phyloP scores from a whole-genome alignment of 1,140 invertebrate species.

The Trichomalopsis sarcophagae region DNA sequence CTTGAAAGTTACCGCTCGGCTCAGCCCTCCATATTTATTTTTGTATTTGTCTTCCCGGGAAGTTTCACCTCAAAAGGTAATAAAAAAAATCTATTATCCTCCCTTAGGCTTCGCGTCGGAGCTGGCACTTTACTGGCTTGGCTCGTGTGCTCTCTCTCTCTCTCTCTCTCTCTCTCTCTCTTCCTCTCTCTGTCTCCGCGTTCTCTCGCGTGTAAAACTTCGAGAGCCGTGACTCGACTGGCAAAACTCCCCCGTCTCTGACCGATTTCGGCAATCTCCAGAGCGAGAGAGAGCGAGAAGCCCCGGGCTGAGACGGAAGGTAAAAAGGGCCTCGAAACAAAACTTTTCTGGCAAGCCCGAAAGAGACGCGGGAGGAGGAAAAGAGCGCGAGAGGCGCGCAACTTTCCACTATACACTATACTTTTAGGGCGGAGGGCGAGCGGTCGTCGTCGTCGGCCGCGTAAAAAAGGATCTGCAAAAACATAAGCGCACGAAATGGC shows the following conservation, averaged over 20 bases:
- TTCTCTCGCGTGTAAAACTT: slow-evolving; percentile 46
- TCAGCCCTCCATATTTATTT: neutral
- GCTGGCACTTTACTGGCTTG: slow-evolving; percentile 28
- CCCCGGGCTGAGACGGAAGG: neutral
- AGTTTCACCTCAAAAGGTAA: slow-evolving; percentile 29
- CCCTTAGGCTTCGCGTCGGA: neutral
- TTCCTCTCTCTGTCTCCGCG: neutral
- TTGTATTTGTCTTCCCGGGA: neutral
- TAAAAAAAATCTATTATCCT: slow-evolving; percentile 44
- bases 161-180: slow-evolving; percentile 11
- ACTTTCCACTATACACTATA: slow-evolving; percentile 19
- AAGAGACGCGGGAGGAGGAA: neutral
- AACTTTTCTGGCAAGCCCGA: slow-evolving; percentile 43
- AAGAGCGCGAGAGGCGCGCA: neutral
- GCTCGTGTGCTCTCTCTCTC: slow-evolving; percentile 7
- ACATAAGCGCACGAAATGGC: slow-evolving; percentile 47
- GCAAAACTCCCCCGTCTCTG: slow-evolving; percentile 35
- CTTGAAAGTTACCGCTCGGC: neutral
- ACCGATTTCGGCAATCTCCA: slow-evolving; percentile 48
- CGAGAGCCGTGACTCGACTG: slow-evolving; percentile 46
- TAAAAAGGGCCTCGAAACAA: slow-evolving; percentile 33
- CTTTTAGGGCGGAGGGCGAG: neutral
- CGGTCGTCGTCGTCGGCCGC: neutral
- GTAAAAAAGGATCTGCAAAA: slow-evolving; percentile 44
- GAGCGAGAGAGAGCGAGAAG: neutral